phyloP scores from a whole-genome alignment of 2,888 invertebrate genomes.

The Lydus trimaculatus region DNA sequence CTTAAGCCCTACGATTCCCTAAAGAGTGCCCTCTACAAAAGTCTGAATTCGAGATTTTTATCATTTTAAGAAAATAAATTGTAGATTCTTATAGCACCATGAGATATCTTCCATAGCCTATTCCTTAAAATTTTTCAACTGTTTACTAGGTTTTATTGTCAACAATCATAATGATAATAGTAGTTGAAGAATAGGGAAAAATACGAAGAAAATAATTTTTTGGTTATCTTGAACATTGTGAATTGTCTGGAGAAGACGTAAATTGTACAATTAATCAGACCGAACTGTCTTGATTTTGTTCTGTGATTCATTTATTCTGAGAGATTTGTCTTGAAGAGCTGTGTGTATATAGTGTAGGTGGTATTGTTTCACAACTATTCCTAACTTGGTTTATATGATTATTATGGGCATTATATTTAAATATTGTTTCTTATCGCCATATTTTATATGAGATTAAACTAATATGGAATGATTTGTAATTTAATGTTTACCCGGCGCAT shows the following conservation, averaged over 20 bases:
- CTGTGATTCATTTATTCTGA: constrained; percentile 27
- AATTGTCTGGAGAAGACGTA: constrained; percentile 26
- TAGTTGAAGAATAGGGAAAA: neutral
- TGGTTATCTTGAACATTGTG: neutral
- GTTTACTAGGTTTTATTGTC: neutral
- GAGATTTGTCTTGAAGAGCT: neutral
- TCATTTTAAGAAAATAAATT: neutral
- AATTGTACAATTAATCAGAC: constrained; percentile 36
- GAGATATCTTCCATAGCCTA: neutral
- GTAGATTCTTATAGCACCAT: neutral
- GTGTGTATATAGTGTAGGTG: neutral
- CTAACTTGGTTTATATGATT: too few species aligned
- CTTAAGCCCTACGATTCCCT: neutral
- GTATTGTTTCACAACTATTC: neutral
- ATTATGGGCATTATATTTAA: too few species aligned
- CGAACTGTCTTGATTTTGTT: constrained; percentile 26
- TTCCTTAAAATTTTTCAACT: neutral
- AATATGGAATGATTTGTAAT: neutral
- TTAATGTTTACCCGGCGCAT: neutral
- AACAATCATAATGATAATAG: neutral
- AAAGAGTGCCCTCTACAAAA: neutral
- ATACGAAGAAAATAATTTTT: neutral
- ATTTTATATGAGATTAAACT: too few species aligned
- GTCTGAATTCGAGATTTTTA: neutral
- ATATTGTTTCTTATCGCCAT: too few species aligned